A percentile compares a stretch with the other conserved stretches of the same genome.
Conservation (phyloP, 1,140 invertebrate species). For the Anastrepha obliqua region DNA sequence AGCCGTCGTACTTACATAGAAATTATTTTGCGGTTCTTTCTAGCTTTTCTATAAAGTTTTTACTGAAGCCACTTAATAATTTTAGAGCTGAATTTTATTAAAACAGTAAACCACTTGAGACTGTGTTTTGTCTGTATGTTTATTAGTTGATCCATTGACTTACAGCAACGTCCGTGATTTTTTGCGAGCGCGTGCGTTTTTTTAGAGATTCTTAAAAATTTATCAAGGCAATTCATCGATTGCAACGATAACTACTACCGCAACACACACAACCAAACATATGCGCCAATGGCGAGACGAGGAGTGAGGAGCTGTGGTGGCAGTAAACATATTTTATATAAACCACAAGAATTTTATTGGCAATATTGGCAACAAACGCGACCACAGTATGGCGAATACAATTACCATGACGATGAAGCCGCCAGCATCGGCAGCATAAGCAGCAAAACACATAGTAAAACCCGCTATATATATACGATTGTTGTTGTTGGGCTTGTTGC, state of each 20-base stretch:
- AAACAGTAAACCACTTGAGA: no score
- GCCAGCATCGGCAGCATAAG: neutral
- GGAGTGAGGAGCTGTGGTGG: neutral
- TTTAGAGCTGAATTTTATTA: no score
- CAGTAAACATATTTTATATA: conserved; percentile 33
- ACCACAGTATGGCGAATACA: neutral
- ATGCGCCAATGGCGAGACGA: neutral
- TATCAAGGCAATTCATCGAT: conserved; percentile 14
- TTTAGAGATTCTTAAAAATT: conserved; percentile 3
- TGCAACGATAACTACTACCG: neutral
- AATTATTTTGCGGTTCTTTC: no score
- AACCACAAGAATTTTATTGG: conserved; percentile 51
- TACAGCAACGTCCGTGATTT: no score
- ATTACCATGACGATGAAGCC: neutral
- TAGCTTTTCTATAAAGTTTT: no score
- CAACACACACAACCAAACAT: neutral
- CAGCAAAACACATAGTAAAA: neutral
- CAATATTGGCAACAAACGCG: conserved; percentile 42
- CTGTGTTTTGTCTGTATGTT: no score
- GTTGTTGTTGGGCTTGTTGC: neutral
- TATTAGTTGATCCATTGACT: no score
- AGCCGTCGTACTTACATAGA: no score
- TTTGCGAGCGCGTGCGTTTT: no score
- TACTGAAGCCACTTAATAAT: no score
- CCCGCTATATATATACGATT: neutral